Conservation (phyloP, 2,888 invertebrate species). For the Priapulus caudatus region DNA sequence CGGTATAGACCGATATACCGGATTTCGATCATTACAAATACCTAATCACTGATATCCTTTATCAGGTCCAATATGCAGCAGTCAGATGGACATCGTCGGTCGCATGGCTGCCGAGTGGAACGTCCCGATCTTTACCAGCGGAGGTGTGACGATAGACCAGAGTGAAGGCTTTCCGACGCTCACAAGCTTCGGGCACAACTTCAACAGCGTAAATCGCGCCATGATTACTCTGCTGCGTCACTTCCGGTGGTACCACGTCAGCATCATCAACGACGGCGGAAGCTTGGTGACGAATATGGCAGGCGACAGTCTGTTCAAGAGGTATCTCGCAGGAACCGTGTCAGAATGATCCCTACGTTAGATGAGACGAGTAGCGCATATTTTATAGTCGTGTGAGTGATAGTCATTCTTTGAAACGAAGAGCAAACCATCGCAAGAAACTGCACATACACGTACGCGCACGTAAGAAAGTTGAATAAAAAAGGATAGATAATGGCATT, state of each 20-base stretch:
- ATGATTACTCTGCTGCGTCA: not conserved
- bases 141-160: not conserved
- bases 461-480: no score
- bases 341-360: no score
- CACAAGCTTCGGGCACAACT: not conserved
- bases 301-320: no score
- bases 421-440: no score
- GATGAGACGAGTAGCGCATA: no score
- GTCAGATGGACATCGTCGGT: not conserved
- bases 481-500: no score
- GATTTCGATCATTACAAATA: not conserved
- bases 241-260: not conserved
- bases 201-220: not conserved
- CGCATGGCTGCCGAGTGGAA: not conserved
- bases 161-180: not conserved
- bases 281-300: no score
- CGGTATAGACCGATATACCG: not conserved
- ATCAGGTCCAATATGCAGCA: not conserved
- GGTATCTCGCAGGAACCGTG: no score
- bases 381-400: no score
- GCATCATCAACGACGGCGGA: not conserved
- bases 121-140: slow-evolving; percentile 3
- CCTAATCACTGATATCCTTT: not conserved
- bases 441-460: no score
- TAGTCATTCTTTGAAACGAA: no score